These are phyloP conservation scores for Simalia tracyae DNA, from an alignment of 2,797 vertebrate genomes.

Conservation along the genomic window DNA sequence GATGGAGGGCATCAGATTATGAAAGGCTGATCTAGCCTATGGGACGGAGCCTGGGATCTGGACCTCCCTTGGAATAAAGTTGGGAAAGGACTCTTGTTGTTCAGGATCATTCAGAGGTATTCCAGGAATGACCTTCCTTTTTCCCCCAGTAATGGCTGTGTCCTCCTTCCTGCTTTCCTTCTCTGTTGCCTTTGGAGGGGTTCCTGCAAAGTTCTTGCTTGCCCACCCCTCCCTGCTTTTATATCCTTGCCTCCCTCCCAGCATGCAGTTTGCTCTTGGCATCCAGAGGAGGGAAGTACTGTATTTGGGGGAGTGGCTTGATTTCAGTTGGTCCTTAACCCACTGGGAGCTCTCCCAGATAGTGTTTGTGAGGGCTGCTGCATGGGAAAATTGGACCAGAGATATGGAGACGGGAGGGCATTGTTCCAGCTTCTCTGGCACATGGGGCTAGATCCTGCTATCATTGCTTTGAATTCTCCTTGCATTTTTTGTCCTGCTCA, in stretches of 20 bases:
- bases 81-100: not conserved
- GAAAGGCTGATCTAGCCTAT: not conserved
- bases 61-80: not conserved
- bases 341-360: not conserved
- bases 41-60: not conserved
- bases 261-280: slow-evolving; percentile 30
- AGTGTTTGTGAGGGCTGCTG: not conserved
- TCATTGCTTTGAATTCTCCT: not conserved
- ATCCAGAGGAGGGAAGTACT: not conserved
- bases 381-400: not conserved
- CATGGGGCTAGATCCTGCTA: not conserved
- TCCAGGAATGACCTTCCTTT: slow-evolving; percentile 1
- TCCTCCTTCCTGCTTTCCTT: slow-evolving; percentile 3
- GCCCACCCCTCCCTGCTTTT: not conserved
- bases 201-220: slow-evolving; percentile 11
- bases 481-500: slow-evolving; percentile 53
- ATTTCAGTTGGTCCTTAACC: not conserved
- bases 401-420: not conserved
- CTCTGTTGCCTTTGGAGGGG: not conserved
- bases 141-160: not conserved
- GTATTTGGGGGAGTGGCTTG: not conserved
- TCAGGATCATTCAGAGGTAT: not conserved
- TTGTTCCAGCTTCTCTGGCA: not conserved
- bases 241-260: slow-evolving; percentile 7
- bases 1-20: not conserved